Base-by-base conservation (phyloP, 2,797 vertebrate species). In the Anolis apletophallus region DNA sequence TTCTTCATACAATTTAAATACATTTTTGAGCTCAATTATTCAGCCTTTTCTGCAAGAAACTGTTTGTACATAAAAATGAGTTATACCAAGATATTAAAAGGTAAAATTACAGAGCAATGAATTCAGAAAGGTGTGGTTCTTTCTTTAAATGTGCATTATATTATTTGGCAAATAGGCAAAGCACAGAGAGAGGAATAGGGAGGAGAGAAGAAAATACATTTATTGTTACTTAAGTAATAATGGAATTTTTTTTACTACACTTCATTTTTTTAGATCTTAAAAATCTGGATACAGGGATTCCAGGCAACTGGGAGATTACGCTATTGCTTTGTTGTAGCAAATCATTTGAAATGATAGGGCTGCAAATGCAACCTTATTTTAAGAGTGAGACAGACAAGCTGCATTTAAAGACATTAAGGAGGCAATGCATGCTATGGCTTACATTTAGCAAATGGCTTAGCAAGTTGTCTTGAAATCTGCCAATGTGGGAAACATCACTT, bases 111-210 rank as follows among this genome's bases (percentile, higher is more conserved):
- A 88, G 87, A 87, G 80, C 2, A 3, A 72, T 94, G 87, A 83
- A 23, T 85, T 92, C 64, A 89, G 87, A 92, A 92, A 91, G 14
- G 88, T 89, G 89, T 40, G 88, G 19, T 5, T 85, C 29, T 92
- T 92, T 91, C 80, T 94, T 93, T 95, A 88, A 10, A 88, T 88
- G 14, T 29, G 86, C 80, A 87, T 93, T 86, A 93, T 91, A 88
- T 93, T 85, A 94, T 92, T 89, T 84, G 2, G 57, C 91, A 46
- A 75, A 64, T 16, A 85, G 50, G 73, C 23, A 95, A 75, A 92
- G 87, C 8, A 80, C 88, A 86, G 93, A 84, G 82, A 93, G 89
- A 88, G 13, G 69, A 83, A 59, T 74, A 88, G 80, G 7, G 90
- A 90, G 90, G 93, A 84, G 16, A 90, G 50, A 26, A 92, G 64